A percentile compares a stretch with the other conserved stretches of the same genome.
Conservation (phyloP, 2,888 invertebrate genomes). For the Erebia palarica region DNA sequence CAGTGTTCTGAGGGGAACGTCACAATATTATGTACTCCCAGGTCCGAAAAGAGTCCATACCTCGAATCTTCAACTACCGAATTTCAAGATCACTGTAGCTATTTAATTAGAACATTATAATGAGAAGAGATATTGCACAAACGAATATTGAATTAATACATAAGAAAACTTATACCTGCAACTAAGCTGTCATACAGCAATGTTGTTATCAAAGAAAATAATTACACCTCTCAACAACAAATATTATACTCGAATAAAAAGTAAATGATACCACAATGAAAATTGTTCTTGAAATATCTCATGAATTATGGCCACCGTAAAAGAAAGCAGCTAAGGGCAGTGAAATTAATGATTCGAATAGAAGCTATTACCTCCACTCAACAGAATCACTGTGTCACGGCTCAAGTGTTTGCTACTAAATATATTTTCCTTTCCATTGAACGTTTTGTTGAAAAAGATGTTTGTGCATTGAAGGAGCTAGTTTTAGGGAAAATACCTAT, state of each 20-base stretch:
- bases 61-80: too few relatives aligned
- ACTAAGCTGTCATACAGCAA: too few relatives aligned
- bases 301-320: constrained; percentile 20
- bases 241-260: background rate
- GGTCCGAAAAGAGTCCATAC: too few relatives aligned
- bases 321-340: constrained; percentile 25
- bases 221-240: background rate
- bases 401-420: constrained; percentile 37
- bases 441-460: constrained; percentile 18
- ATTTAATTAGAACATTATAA: too few relatives aligned
- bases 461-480: constrained; percentile 3
- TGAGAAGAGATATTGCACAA: too few relatives aligned
- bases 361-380: constrained; percentile 39
- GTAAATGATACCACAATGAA: constrained; percentile 5
- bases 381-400: constrained; percentile 53
- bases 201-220: too few relatives aligned
- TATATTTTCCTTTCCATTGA: constrained; percentile 23
- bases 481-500: background rate
- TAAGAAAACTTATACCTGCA: too few relatives aligned
- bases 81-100: too few relatives aligned
- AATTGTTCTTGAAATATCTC: constrained; percentile 20
- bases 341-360: constrained; percentile 25
- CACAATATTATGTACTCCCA: too few relatives aligned
- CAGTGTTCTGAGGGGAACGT: too few relatives aligned
- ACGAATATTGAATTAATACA: too few relatives aligned